A percentile compares a stretch with the other conserved stretches of the same genome.
phyloP scores from a whole-genome alignment of 2,113 vertebrate species.

The Dolichallabes microphthalmus region DNA sequence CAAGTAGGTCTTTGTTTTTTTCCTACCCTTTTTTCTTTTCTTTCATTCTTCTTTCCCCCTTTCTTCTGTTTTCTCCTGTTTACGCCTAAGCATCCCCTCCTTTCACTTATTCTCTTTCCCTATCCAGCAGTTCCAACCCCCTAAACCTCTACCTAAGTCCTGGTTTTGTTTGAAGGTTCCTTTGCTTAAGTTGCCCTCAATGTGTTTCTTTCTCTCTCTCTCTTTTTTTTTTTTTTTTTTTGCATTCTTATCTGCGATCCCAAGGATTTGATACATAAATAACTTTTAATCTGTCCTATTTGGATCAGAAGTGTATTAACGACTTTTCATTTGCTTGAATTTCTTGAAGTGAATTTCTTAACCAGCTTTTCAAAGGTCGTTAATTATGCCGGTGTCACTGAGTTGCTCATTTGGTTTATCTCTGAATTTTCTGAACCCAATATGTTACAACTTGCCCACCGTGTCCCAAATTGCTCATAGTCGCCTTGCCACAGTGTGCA shows the following conservation, averaged over 20 bases:
- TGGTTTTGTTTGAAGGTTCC: slow-evolving; percentile 48
- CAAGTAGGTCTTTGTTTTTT: slow-evolving; percentile 98
- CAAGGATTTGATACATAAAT: slow-evolving; percentile 24
- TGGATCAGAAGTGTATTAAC: slow-evolving; percentile 24
- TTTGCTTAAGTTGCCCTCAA: slow-evolving; percentile 27
- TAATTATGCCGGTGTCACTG: slow-evolving; percentile 22
- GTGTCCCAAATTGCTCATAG: background rate
- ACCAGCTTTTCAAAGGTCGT: slow-evolving; percentile 26
- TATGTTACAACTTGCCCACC: background rate
- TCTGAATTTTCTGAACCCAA: background rate
- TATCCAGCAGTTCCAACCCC: slow-evolving; percentile 44
- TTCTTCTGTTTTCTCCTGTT: slow-evolving; percentile 55
- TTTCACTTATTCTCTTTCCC: slow-evolving; percentile 44
- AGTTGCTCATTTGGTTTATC: background rate
- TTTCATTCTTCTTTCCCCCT: slow-evolving; percentile 51
- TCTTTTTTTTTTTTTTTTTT: slow-evolving; percentile 22
- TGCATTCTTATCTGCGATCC: slow-evolving; percentile 36
- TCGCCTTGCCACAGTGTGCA: background rate
- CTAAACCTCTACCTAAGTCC: slow-evolving; percentile 43
- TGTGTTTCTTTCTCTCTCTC: slow-evolving; percentile 15
- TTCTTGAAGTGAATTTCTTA: slow-evolving; percentile 29
- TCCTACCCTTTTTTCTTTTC: slow-evolving; percentile 71
- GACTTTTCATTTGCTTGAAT: slow-evolving; percentile 3
- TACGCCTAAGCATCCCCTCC: slow-evolving; percentile 49
- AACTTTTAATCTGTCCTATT: slow-evolving; percentile 25